Conservation (phyloP, 2,113 vertebrate species). For the Labrus mixtus region DNA sequence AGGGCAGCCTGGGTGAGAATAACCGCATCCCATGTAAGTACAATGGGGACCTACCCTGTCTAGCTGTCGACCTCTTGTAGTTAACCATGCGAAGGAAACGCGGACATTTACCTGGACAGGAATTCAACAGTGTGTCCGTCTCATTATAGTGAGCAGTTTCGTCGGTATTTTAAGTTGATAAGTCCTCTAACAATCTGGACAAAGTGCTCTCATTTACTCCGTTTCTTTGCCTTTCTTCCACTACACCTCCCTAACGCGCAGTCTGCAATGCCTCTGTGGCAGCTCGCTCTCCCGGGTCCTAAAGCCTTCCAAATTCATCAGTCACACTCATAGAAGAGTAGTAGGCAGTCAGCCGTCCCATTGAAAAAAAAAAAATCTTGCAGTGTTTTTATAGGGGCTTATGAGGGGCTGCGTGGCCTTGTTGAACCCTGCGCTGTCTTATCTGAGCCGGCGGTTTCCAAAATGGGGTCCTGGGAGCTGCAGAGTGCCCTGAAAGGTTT, state of each 20-base stretch:
- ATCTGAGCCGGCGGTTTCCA: conserved; percentile 49
- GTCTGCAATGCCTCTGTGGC: conserved; percentile 81
- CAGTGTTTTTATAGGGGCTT: conserved; percentile 29
- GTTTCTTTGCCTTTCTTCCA: conserved; percentile 86
- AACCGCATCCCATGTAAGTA: conserved; percentile 86
- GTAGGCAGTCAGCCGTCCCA: conserved; percentile 34
- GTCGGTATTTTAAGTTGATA: conserved; percentile 76
- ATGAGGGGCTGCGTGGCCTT: conserved; percentile 41
- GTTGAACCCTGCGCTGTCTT: conserved; percentile 60
- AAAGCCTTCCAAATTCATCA: conserved; percentile 29
- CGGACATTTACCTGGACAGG: conserved; percentile 82
- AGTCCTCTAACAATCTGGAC: conserved; percentile 84
- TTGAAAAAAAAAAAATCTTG: conserved; percentile 42
- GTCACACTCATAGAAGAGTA: conserved; percentile 17
- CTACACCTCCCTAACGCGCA: conserved; percentile 85
- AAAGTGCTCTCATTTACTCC: conserved; percentile 86
- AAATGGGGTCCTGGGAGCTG: conserved; percentile 24
- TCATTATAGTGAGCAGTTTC: conserved; percentile 82
- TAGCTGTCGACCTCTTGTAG: conserved; percentile 79
- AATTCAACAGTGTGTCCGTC: conserved; percentile 82
- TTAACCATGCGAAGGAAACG: conserved; percentile 76
- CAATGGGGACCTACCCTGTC: conserved; percentile 85
- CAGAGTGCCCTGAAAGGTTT: conserved; percentile 10
- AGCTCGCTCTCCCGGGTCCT: conserved; percentile 79
- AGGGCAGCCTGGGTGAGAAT: conserved; percentile 83